Evolutionary conservation across 2,797 vertebrate species (phyloP).

Genomic region (Argentina silus): DNA sequence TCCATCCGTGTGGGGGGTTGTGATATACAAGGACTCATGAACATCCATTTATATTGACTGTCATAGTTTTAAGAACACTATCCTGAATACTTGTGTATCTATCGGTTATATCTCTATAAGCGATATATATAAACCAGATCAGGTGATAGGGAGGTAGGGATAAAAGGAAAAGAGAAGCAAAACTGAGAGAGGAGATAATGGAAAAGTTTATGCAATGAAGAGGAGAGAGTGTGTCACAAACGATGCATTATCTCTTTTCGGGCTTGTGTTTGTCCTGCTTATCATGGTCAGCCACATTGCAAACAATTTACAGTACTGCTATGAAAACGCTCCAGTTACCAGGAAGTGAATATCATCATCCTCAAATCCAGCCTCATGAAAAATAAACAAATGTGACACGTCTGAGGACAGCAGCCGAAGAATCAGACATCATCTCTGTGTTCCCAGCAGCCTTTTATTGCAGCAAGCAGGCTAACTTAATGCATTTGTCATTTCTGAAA

Average conservation of each 20-base stretch:
- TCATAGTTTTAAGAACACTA: no score
- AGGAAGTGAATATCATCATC: constrained; percentile 3
- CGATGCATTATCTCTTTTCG: neutral
- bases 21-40: no score
- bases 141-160: neutral
- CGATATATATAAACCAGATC: no score
- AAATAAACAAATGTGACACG: neutral
- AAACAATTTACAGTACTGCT: neutral
- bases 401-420: neutral
- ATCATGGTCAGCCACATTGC: neutral
- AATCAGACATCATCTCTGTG: neutral
- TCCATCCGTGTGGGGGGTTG: no score
- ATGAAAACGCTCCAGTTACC: constrained; percentile 1
- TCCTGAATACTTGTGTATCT: neutral
- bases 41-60: no score
- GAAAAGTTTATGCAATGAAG: neutral
- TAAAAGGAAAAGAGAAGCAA: neutral
- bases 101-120: neutral
- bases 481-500: neutral
- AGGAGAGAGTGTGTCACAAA: neutral
- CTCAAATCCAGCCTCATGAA: neutral
- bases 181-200: neutral
- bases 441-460: neutral
- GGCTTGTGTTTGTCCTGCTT: neutral
- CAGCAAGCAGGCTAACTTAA: no score